Percentiles rank a stretch among this genome's conserved stretches.
Evolutionary conservation across 2,888 invertebrate genomes (phyloP).

Genomic region (Neoascia interrupta): DNA sequence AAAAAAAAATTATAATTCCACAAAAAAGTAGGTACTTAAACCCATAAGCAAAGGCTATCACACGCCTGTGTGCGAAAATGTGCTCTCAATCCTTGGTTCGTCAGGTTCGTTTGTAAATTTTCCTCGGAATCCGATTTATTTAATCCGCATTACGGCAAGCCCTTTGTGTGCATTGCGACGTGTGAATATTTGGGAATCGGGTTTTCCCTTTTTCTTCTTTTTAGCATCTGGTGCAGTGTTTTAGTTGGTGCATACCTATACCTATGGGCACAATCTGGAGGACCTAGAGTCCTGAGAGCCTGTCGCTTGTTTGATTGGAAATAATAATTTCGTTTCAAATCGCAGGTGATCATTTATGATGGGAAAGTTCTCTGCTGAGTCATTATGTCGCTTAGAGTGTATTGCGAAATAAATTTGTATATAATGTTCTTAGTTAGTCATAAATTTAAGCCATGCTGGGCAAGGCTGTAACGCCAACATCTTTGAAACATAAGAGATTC

Average conservation of each 20-base stretch:
- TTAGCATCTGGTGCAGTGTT: slow-evolving; percentile 49
- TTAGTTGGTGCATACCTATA: slow-evolving; percentile 21
- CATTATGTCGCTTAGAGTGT: no score
- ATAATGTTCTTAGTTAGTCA: no score
- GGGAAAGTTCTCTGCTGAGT: no score
- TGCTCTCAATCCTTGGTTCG: neutral
- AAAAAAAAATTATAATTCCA: neutral
- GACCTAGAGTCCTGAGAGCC: neutral
- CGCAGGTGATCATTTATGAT: no score
- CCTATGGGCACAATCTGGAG: neutral
- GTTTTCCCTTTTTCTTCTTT: slow-evolving; percentile 45
- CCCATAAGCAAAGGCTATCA: slow-evolving; percentile 50
- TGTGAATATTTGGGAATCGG: slow-evolving; percentile 47
- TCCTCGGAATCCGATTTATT: slow-evolving; percentile 56
- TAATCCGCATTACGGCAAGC: slow-evolving; percentile 55
- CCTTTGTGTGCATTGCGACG: slow-evolving; percentile 42
- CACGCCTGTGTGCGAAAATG: slow-evolving; percentile 59
- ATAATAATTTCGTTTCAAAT: slow-evolving; percentile 27
- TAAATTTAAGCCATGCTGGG: no score
- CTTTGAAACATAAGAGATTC: no score
- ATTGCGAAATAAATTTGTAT: no score
- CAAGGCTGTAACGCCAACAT: no score
- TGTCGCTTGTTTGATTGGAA: slow-evolving; percentile 10
- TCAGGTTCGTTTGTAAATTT: slow-evolving; percentile 38
- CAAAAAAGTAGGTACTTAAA: slow-evolving; percentile 29